Conservation (phyloP, 2,888 invertebrate genomes). For the Cosmia pyralina region DNA sequence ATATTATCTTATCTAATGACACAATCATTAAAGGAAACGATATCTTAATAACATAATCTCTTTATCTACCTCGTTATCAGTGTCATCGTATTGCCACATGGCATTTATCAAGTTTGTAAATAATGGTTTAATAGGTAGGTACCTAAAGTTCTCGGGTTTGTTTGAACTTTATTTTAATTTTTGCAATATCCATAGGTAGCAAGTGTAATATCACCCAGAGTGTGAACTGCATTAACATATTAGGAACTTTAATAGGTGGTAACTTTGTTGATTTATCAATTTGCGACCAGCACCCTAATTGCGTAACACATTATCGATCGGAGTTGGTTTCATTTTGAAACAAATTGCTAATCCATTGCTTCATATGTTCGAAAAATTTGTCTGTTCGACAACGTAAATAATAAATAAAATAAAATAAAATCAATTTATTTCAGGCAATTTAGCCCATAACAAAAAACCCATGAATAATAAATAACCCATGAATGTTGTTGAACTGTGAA, state of each 20-base stretch:
- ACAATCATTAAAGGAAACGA: slow-evolving; percentile 39
- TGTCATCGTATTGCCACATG: slow-evolving; percentile 23
- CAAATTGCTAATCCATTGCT: no score
- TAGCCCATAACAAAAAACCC: no score
- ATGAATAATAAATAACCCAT: no score
- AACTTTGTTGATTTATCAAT: slow-evolving; percentile 2
- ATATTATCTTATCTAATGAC: slow-evolving; percentile 33
- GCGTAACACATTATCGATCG: no score
- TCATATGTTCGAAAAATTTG: no score
- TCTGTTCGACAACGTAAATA: no score
- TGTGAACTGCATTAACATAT: slow-evolving; percentile 8
- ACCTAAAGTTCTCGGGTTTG: slow-evolving; percentile 13
- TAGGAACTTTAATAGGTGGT: neutral
- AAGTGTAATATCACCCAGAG: neutral
- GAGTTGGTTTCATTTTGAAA: no score
- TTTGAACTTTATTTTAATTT: neutral
- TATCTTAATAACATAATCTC: slow-evolving; percentile 61
- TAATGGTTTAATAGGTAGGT: slow-evolving; percentile 8
- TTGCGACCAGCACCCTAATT: no score
- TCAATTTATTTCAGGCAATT: no score
- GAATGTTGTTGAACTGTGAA: no score
- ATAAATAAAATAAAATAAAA: no score
- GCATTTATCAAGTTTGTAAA: slow-evolving; percentile 19
- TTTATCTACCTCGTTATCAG: slow-evolving; percentile 62
- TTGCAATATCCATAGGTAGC: neutral